These are phyloP conservation scores for Subacronicta megacephala DNA, from an alignment of 2,888 invertebrate species.

Conservation along the genomic window DNA sequence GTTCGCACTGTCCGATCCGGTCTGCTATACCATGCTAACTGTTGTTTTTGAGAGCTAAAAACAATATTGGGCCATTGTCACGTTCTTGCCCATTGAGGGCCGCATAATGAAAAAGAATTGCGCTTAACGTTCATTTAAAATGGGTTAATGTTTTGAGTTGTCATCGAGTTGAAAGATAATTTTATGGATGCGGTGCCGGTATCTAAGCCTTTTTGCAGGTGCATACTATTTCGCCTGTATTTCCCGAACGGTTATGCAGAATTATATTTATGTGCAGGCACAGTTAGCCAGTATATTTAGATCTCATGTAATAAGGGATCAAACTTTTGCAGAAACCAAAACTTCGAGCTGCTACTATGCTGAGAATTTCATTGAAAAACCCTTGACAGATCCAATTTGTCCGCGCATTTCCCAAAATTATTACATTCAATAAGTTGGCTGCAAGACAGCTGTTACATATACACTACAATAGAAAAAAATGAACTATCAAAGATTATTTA, in stretches of 20 bases:
- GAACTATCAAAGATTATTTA: constrained; percentile 30
- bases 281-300: too few relatives aligned
- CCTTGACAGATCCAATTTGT: too few relatives aligned
- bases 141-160: constrained; percentile 23
- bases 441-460: too few relatives aligned
- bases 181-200: neutral
- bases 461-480: constrained; percentile 15
- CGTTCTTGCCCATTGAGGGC: constrained; percentile 39
- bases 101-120: constrained; percentile 38
- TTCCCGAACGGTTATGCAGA: too few relatives aligned
- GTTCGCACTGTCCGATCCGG: constrained; percentile 54
- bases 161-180: constrained; percentile 16
- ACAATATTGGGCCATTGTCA: constrained; percentile 56
- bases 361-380: too few relatives aligned
- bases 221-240: too few relatives aligned
- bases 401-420: neutral
- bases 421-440: neutral
- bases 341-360: too few relatives aligned
- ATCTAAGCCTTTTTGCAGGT: too few relatives aligned
- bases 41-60: constrained; percentile 56
- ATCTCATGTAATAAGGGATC: too few relatives aligned
- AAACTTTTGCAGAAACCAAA: too few relatives aligned
- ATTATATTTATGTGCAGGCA: too few relatives aligned
- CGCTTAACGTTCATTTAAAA: constrained; percentile 26
- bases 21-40: constrained; percentile 59